These are phyloP conservation scores for Neoniphon sammara DNA, from an alignment of 2,797 vertebrate genomes.

Conservation along the genomic window DNA sequence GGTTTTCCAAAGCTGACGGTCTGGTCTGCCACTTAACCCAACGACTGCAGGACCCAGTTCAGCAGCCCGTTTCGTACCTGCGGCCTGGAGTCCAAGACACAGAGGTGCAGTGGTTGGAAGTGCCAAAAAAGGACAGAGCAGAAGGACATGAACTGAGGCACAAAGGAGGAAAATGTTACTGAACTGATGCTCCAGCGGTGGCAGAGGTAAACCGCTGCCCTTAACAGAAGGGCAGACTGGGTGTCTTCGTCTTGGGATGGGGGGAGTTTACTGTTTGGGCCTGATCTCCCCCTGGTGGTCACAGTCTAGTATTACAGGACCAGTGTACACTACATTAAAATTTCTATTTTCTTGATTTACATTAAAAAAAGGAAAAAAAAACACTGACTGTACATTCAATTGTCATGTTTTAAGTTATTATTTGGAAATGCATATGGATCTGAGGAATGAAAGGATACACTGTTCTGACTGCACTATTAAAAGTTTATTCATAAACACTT, in stretches of 20 bases:
- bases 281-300: constrained; percentile 60
- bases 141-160: neutral
- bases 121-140: neutral
- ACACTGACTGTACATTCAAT: constrained; percentile 27
- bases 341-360: constrained; percentile 32
- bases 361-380: neutral
- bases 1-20: neutral
- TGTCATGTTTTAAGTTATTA: constrained; percentile 73
- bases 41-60: neutral
- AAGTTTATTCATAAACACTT: constrained; percentile 54
- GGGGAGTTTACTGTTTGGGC: constrained; percentile 32
- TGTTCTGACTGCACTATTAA: constrained; percentile 67
- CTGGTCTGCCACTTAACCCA: neutral
- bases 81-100: constrained; percentile 10
- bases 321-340: constrained; percentile 1
- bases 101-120: neutral
- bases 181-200: constrained; percentile 13
- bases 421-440: constrained; percentile 57
- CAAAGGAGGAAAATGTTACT: constrained; percentile 55
- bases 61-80: constrained; percentile 16
- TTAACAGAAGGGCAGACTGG: constrained; percentile 20
- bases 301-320: constrained; percentile 45
- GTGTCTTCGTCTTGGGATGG: constrained; percentile 28
- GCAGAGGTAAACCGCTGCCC: constrained; percentile 17
- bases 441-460: constrained; percentile 56